Base-by-base conservation (phyloP, 2,888 invertebrate species). In the Orchesella flavescens region DNA sequence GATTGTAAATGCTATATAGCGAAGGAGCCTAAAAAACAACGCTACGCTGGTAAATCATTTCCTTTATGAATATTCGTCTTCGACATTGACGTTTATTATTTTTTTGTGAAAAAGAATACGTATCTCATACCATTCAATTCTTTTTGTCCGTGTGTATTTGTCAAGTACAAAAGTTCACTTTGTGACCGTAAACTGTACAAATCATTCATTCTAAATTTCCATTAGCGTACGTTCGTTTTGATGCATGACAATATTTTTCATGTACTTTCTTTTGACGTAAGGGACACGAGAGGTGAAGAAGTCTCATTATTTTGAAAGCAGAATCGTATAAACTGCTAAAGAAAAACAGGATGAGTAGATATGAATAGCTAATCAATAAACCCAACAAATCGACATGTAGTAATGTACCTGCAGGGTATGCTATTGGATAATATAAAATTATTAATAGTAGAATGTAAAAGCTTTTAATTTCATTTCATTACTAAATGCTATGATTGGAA, bases 191-290 rank as follows among this genome's bases (percentile, higher is more conserved):
- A n/a, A n/a, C n/a, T n/a, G n/a, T 34, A 34, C 34, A 34, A 4
- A 34, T 34, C 34, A 34, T 34, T 34, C 34, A 34, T 34, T 34
- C 34, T 34, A 34, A 34, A 34, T 34, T 2, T 34, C 34, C 34
- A 34, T 34, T 34, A 34, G 34, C 34, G n/a, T n/a, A n/a, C n/a
- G n/a, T 34, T 4, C 65, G 49, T 46, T 53, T 69, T 79, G 63
- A 79, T 72, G 55, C 75, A 49, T 74, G 69, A 46, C 81, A 80
- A 80, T 81, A 75, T 75, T 76, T 82, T 66, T 57, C 17, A n/a
- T n/a, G 7, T 34, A 4, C 34, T 65, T 61, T 69, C 69, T 71
- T 69, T 75, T 75, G 75, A 81, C 73, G 68, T n/a, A 65, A 68
- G 17, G 59, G 74, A 69, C 69, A 75, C 61, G 2, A 46, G 53